Conservation (phyloP, 2,888 invertebrate genomes). For the Tortrix viridana region DNA sequence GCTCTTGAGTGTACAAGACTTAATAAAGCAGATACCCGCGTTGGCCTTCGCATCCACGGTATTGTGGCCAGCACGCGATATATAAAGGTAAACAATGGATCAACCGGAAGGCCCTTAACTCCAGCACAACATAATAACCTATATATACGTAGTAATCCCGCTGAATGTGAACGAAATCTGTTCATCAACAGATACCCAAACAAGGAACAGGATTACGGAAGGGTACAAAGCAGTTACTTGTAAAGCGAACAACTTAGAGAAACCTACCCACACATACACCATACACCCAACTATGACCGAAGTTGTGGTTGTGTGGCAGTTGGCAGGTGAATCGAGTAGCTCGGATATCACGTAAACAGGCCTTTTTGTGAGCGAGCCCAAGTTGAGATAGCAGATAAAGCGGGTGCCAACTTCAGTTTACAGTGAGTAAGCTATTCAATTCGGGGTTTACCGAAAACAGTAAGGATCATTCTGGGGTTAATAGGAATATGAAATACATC, state of each 20-base stretch:
- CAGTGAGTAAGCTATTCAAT: constrained; percentile 25
- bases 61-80: constrained; percentile 19
- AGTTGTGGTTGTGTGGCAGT: constrained; percentile 23
- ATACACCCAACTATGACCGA: background rate
- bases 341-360: constrained; percentile 34
- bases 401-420: constrained; percentile 35
- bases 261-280: constrained; percentile 5
- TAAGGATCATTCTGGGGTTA: background rate
- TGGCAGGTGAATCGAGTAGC: constrained; percentile 37
- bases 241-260: constrained; percentile 5
- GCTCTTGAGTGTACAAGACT: background rate
- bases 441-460: constrained; percentile 17
- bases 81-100: constrained; percentile 36
- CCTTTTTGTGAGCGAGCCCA: constrained; percentile 31
- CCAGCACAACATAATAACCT: constrained; percentile 3
- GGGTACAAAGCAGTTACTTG: constrained; percentile 13
- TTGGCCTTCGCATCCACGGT: constrained; percentile 25
- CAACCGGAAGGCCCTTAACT: constrained; percentile 32
- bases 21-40: background rate
- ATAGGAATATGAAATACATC: too few species aligned
- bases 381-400: constrained; percentile 36
- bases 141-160: constrained; percentile 3
- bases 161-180: constrained; percentile 18
- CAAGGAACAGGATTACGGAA: constrained; percentile 9
- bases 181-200: constrained; percentile 11